Percentiles rank a stretch among this genome's conserved stretches.
Evolutionary conservation across 2,888 invertebrate species (phyloP).

Genomic region (Pachycephus smyrnensis): DNA sequence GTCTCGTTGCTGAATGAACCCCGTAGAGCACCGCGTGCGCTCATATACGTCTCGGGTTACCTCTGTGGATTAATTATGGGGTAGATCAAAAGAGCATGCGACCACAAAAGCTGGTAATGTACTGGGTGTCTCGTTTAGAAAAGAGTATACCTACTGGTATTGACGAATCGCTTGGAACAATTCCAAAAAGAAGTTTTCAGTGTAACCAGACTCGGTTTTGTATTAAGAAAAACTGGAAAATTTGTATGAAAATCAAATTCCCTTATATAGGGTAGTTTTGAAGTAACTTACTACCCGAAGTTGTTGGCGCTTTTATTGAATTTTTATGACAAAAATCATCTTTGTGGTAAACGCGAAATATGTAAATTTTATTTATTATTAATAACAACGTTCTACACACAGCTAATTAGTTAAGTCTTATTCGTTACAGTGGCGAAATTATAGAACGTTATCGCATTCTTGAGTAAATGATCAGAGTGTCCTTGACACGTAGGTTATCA

Average conservation of each 20-base stretch:
- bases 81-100: constrained; percentile 64
- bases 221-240: not conserved
- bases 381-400: no score
- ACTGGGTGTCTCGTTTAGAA: constrained; percentile 45
- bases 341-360: not conserved
- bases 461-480: not conserved
- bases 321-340: not conserved
- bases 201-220: not conserved
- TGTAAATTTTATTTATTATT: not conserved
- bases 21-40: constrained; percentile 52
- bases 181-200: not conserved
- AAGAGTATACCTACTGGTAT: not conserved
- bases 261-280: not conserved
- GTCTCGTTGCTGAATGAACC: constrained; percentile 54
- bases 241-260: not conserved
- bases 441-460: not conserved
- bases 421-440: not conserved
- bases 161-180: not conserved
- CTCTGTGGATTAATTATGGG: constrained; percentile 65
- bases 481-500: not conserved
- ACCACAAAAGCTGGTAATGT: constrained; percentile 60
- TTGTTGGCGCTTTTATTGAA: not conserved
- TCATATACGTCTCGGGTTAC: constrained; percentile 64
- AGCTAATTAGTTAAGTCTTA: not conserved
- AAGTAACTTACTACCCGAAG: not conserved